Base-by-base conservation (phyloP, 2,113 vertebrate genomes). In the Mesoclemmys tuberculata region DNA sequence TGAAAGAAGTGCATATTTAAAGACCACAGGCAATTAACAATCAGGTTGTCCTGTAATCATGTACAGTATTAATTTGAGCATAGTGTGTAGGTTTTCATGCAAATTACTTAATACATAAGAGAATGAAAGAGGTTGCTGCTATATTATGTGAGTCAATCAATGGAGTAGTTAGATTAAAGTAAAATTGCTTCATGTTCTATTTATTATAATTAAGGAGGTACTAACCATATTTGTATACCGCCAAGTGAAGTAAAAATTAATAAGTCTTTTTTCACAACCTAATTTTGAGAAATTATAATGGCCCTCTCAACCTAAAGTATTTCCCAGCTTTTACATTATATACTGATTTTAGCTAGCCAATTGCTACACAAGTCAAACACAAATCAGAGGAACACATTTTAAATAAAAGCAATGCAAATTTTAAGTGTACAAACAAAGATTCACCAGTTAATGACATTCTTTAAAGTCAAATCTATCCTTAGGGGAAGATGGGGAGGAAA, bases 1-100 rank as follows among this genome's bases (percentile, higher is more conserved):
- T 98, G 88, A 98, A 98, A 98, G 98, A 98, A 98, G 96, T 95
- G 97, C 90, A 96, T 97, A 98, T 98, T 98, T 97, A 98, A 98
- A 98, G 98, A 97, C 97, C 96, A 97, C 97, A 93, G 97, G 95
- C 95, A 99, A 99, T 99, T 98, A 99, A 98, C 97, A 96, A 82
- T 79, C 96, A 97, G 96, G 97, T 90, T 98, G 97, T 96, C 97
- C 98, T 97, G 98, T 98, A 99, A 98, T 98, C 98, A 98, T 91
- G 98, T 97, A 98, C 95, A 98, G 97, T 95, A 92, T 91, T 94
- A 89, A 82, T 87, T 68, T 83, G 95, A 97, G 97, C 92, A 80
- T 41, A 96, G 94, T 81, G 80, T 89, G 64, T 52, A 96, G 7
- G 93, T 95, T 98, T 98, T 98, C 97, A 96, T 96, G 98, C 94